Base-by-base conservation (phyloP, 2,888 invertebrate genomes). In the Dorcus parallelipipedus region DNA sequence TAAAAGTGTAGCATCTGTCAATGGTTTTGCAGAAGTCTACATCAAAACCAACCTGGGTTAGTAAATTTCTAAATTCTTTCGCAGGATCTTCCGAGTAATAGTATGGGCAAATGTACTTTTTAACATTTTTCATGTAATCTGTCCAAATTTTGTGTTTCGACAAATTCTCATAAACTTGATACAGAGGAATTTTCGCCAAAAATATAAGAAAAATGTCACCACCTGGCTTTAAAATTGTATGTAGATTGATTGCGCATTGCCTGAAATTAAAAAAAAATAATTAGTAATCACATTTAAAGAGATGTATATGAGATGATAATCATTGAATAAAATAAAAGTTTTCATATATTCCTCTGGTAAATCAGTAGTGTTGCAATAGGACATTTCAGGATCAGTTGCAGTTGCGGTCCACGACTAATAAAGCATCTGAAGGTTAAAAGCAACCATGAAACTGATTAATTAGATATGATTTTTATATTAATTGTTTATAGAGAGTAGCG, bases 141-240 rank as follows among this genome's bases (percentile, higher is more conserved):
- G 79, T 75, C 86, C 90, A 92, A 67, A 69, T 72, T 1, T 79
- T 74, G 54, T 80, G 79, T 51, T 78, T 74, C 0, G 86, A 80
- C 60, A 91, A 74, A n/a, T 78, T 79, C 48, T 85, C 81, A 73
- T 88, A 91, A 1, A 89, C 83, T 41, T 88, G 84, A 71, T 84
- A 91, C 6, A 89, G 82, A 0, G 86, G 86, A 76, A 87, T 87
- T 58, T 82, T 83, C 0, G 88, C 88, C 33, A 90, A 75, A 69
- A 91, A 90, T 14, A 86, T 82, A 2, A 91, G 72, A 9, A 91
- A 75, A 50, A 86, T 84, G 66, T 87, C 86, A 0, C 91, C 92
- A 3, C 84, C 86, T 0, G 84, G 83, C 58, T 79, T 81, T n/a
- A 92, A 75, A 52, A 91, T 73, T 40, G 84, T 78, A 74, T 82